Conservation (phyloP, 1,140 invertebrate genomes). For the Octopus bimaculoides region DNA sequence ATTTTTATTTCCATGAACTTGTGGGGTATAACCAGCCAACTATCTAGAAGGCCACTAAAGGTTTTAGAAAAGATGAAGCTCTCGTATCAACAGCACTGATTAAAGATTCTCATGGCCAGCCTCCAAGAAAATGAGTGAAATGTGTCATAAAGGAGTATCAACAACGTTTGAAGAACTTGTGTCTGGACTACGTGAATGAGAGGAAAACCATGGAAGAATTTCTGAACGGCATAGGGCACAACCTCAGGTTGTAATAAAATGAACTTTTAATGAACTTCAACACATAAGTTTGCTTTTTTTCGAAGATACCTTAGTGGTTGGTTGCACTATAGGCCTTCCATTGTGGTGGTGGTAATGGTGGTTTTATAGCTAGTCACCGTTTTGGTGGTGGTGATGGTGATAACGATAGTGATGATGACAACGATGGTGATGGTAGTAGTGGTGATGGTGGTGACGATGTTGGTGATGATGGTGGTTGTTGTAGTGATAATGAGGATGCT, state of each 20-base stretch:
- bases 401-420: too few relatives aligned
- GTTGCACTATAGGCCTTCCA: too few relatives aligned
- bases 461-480: too few relatives aligned
- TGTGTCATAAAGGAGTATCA: slow-evolving; percentile 5
- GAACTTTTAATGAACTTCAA: neutral
- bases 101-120: slow-evolving; percentile 10
- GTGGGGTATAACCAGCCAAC: slow-evolving; percentile 19
- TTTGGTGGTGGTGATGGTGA: too few relatives aligned
- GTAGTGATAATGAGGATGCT: too few relatives aligned
- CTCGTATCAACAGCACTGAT: slow-evolving; percentile 11
- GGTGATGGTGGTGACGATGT: too few relatives aligned
- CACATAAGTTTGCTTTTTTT: neutral
- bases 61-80: slow-evolving; percentile 15
- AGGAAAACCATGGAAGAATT: slow-evolving; percentile 7
- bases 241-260: slow-evolving; percentile 1
- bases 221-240: slow-evolving; percentile 1
- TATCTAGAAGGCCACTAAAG: slow-evolving; percentile 14
- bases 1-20: slow-evolving; percentile 14
- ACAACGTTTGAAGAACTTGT: slow-evolving; percentile 13
- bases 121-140: slow-evolving; percentile 13
- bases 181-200: slow-evolving; percentile 13
- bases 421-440: too few relatives aligned
- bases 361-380: too few relatives aligned
- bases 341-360: too few relatives aligned
- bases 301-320: too few relatives aligned